Conservation (phyloP, 2,888 invertebrate genomes). For the Lomographa bimaculata region DNA sequence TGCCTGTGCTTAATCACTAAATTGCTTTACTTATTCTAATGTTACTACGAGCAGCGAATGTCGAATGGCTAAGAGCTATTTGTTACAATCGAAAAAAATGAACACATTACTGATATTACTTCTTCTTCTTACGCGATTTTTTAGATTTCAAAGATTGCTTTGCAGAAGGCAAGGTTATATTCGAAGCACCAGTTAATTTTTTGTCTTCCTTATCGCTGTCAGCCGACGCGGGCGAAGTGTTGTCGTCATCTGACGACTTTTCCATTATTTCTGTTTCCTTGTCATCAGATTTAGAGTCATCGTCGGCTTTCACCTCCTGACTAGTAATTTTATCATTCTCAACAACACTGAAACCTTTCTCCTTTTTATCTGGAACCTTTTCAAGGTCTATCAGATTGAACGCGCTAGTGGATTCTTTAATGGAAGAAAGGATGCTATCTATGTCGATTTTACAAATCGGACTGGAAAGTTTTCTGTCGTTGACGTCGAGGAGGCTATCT, state of each 20-base stretch:
- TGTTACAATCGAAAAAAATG: slow-evolving; percentile 51
- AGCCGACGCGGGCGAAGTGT: slow-evolving; percentile 74
- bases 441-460: slow-evolving; percentile 77
- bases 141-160: slow-evolving; percentile 77
- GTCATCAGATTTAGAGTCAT: slow-evolving; percentile 53
- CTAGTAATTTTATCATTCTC: slow-evolving; percentile 70
- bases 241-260: slow-evolving; percentile 84
- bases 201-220: slow-evolving; percentile 83
- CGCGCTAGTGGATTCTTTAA: slow-evolving; percentile 67
- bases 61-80: slow-evolving; percentile 38
- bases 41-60: slow-evolving; percentile 60
- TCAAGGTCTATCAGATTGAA: slow-evolving; percentile 74
- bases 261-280: slow-evolving; percentile 67
- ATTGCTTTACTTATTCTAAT: slow-evolving; percentile 60
- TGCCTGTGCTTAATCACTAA: slow-evolving; percentile 59
- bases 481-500: slow-evolving; percentile 68
- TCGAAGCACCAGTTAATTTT: slow-evolving; percentile 63
- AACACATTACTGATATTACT: slow-evolving; percentile 74
- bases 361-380: slow-evolving; percentile 64
- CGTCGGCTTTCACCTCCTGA: slow-evolving; percentile 67
- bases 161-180: slow-evolving; percentile 56
- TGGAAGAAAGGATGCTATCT: slow-evolving; percentile 71
- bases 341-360: slow-evolving; percentile 69
- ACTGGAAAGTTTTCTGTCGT: slow-evolving; percentile 59
- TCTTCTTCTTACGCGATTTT: slow-evolving; percentile 85